These are phyloP conservation scores for Trachops cirrhosus DNA, from an alignment of 2,797 vertebrate genomes.

Conservation along the genomic window DNA sequence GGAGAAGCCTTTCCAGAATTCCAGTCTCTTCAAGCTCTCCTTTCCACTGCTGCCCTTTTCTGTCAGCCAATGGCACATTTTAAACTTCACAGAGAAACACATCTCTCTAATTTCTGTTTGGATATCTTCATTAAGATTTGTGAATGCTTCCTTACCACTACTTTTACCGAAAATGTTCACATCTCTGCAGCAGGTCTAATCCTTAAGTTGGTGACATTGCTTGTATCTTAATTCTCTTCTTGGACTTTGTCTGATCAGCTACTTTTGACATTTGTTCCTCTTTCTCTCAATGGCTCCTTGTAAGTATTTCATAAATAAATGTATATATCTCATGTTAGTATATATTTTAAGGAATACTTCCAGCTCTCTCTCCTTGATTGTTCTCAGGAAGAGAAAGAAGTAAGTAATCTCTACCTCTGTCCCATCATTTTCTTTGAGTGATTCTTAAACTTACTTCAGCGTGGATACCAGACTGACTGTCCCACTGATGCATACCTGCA, in stretches of 20 bases:
- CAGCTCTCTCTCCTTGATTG: neutral
- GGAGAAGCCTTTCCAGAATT: neutral
- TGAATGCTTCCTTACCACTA: neutral
- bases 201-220: neutral
- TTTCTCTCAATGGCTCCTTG: neutral
- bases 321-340: neutral
- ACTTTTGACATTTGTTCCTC: neutral
- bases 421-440: neutral
- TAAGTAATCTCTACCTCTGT: neutral
- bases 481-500: neutral
- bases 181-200: neutral
- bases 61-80: neutral
- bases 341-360: neutral
- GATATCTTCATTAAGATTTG: neutral
- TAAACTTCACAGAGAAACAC: neutral
- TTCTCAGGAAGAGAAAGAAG: neutral
- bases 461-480: neutral
- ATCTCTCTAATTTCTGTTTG: neutral
- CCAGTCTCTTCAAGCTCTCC: neutral
- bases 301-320: neutral
- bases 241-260: neutral
- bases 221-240: neutral
- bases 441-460: neutral
- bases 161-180: neutral
- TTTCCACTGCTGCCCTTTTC: neutral